phyloP scores from a whole-genome alignment of 2,888 invertebrate species.

The Temnothorax rugatulus region DNA sequence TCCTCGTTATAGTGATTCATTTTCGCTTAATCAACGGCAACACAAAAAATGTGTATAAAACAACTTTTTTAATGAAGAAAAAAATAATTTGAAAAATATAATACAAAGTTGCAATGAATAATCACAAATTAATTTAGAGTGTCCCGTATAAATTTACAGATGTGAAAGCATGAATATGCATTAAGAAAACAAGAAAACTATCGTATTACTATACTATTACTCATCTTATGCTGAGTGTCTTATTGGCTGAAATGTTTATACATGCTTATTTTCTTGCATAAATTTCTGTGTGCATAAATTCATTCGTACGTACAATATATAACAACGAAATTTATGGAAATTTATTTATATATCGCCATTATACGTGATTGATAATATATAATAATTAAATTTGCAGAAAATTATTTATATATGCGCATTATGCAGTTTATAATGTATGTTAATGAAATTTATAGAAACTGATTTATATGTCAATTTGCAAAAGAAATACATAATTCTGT shows the following conservation, averaged over 20 bases:
- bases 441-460: not conserved
- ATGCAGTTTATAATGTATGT: not conserved
- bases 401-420: not conserved
- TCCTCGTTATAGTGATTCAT: not conserved
- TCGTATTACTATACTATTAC: slow-evolving; percentile 15
- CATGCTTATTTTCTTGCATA: not conserved
- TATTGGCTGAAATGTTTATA: not conserved
- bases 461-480: not conserved
- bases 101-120: not conserved
- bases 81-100: not conserved
- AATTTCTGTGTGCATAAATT: slow-evolving; percentile 6
- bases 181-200: not conserved
- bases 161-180: not conserved
- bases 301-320: not conserved
- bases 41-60: not conserved
- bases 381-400: not conserved
- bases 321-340: not conserved
- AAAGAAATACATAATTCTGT: slow-evolving; percentile 5
- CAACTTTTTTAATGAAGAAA: not conserved
- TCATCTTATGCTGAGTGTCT: not conserved
- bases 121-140: not conserved
- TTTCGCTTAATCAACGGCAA: not conserved
- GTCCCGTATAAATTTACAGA: not conserved
- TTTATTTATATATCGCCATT: not conserved
- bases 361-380: not conserved